These are phyloP conservation scores for Noturus placidus DNA, from an alignment of 2,113 vertebrate species.

Conservation along the genomic window DNA sequence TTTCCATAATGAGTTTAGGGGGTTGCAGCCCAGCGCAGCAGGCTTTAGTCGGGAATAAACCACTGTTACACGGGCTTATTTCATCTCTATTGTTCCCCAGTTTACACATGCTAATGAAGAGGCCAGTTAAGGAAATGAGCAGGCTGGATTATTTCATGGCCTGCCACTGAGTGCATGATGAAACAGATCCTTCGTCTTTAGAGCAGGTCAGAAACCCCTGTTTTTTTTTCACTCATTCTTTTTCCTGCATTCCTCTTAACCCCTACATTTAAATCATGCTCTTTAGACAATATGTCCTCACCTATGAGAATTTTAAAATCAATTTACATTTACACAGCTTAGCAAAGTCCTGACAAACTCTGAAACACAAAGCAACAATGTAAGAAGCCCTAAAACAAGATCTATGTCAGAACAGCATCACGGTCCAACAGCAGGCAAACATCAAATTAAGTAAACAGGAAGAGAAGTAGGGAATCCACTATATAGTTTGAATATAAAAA, in stretches of 20 bases:
- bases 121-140: slow-evolving; percentile 51
- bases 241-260: background rate
- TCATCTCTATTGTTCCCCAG: slow-evolving; percentile 48
- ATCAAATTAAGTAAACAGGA: background rate
- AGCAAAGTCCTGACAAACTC: background rate
- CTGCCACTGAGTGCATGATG: slow-evolving; percentile 42
- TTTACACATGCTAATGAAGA: slow-evolving; percentile 55
- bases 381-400: background rate
- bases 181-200: slow-evolving; percentile 45
- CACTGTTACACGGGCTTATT: slow-evolving; percentile 47
- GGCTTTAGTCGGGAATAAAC: slow-evolving; percentile 51
- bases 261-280: background rate
- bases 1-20: slow-evolving; percentile 43
- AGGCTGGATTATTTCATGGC: slow-evolving; percentile 48
- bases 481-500: background rate
- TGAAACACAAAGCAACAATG: background rate
- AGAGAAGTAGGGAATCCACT: background rate
- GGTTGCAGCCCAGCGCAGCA: slow-evolving; percentile 22
- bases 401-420: background rate
- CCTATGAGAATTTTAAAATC: background rate
- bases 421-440: background rate
- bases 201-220: slow-evolving; percentile 10
- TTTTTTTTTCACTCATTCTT: background rate
- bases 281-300: background rate
- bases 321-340: background rate